Percentiles rank a stretch among this genome's conserved stretches.
Conservation (phyloP, 2,113 vertebrate species). For the Ptychochromis oligacanthus region DNA sequence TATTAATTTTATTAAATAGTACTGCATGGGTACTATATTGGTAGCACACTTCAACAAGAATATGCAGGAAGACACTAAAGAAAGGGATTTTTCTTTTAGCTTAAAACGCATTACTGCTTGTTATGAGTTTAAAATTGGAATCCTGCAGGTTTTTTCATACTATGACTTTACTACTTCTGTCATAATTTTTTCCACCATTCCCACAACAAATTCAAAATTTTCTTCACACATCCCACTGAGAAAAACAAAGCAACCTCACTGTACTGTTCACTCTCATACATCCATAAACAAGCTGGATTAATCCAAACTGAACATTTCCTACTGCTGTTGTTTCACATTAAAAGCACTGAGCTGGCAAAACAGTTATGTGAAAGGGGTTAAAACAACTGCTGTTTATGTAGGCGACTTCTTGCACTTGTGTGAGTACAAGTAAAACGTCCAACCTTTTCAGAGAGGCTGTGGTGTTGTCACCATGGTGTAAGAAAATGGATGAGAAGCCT, state of each 20-base stretch:
- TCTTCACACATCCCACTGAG: too few relatives aligned
- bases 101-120: not conserved
- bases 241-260: not conserved
- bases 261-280: not conserved
- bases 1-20: too few relatives aligned
- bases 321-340: not conserved
- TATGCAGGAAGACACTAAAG: not conserved
- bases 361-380: not conserved
- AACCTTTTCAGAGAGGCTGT: not conserved
- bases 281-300: not conserved
- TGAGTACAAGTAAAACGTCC: not conserved
- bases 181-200: too few relatives aligned
- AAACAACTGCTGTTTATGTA: not conserved
- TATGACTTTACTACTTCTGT: not conserved
- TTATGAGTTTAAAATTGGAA: not conserved
- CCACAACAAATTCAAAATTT: too few relatives aligned
- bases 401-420: not conserved
- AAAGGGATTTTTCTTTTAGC: fast-evolving
- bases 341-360: not conserved
- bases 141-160: not conserved
- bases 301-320: not conserved
- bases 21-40: not conserved
- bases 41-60: not conserved
- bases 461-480: not conserved
- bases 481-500: not conserved